A percentile compares a stretch with the other conserved stretches of the same genome.
phyloP scores from a whole-genome alignment of 2,888 invertebrate genomes.

The Orthonychiurus folsomi region DNA sequence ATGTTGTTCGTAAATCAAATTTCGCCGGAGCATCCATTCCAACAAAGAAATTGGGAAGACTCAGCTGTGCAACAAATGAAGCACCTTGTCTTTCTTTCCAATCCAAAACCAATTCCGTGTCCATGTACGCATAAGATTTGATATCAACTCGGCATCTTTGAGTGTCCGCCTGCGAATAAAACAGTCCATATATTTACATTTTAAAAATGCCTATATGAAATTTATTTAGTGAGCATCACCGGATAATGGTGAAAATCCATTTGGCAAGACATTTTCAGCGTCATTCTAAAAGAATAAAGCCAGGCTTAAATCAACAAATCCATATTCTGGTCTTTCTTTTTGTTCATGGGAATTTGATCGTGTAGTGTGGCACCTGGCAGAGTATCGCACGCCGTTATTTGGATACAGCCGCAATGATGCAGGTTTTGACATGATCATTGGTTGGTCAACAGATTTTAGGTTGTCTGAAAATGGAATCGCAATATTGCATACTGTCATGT shows the following conservation, averaged over 20 bases:
- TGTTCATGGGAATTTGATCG: not conserved
- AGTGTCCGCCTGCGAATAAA: not conserved
- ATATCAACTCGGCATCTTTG: conserved; percentile 37
- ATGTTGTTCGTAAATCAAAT: conserved; percentile 33
- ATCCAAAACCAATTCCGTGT: conserved; percentile 31
- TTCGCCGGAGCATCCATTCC: conserved; percentile 37
- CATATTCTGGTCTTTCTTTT: not conserved
- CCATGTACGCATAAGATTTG: conserved; percentile 40
- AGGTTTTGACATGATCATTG: conserved; percentile 38
- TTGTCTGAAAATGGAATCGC: conserved; percentile 34
- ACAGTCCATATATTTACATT: not conserved
- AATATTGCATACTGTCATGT: too few relatives aligned
- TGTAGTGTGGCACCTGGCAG: conserved; percentile 35
- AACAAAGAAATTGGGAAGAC: conserved; percentile 39
- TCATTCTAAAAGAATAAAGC: conserved; percentile 36
- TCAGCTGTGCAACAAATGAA: conserved; percentile 31
- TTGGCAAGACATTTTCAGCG: conserved; percentile 40
- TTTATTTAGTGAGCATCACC: conserved; percentile 14
- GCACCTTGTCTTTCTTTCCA: conserved; percentile 38
- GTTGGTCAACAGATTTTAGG: conserved; percentile 38
- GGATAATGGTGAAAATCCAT: conserved; percentile 41
- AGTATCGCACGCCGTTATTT: conserved; percentile 38
- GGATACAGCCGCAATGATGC: conserved; percentile 40
- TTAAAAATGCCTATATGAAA: not conserved
- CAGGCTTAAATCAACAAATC: conserved; percentile 6